A percentile compares a stretch with the other conserved stretches of the same genome.
These are phyloP conservation scores for Herminia tarsipennalis DNA, from an alignment of 2,888 invertebrate species.

Conservation along the genomic window DNA sequence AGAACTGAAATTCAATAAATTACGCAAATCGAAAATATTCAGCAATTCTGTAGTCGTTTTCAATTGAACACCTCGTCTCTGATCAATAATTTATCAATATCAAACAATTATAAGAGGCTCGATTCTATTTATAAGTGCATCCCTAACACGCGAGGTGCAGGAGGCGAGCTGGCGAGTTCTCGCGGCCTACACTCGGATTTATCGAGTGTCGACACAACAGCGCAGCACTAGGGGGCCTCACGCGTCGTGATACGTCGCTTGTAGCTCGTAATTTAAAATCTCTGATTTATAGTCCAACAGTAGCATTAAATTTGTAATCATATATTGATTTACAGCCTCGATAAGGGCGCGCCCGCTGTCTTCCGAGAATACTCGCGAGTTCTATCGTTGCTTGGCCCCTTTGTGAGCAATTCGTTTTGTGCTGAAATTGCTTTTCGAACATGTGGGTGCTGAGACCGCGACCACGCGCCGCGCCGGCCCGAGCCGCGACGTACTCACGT, in stretches of 20 bases:
- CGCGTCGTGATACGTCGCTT: slow-evolving; percentile 78
- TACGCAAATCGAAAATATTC: slow-evolving; percentile 9
- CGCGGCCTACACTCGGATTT: slow-evolving; percentile 54
- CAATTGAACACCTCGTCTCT: slow-evolving; percentile 37
- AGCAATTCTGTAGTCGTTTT: slow-evolving; percentile 38
- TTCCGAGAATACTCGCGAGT: slow-evolving; percentile 69
- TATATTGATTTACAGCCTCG: slow-evolving; percentile 84
- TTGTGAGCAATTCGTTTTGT: slow-evolving; percentile 53
- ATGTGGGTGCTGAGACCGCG: slow-evolving; percentile 45
- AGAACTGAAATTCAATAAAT: slow-evolving; percentile 16
- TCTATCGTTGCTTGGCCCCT: slow-evolving; percentile 58
- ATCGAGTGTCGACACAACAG: slow-evolving; percentile 79
- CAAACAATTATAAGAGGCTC: slow-evolving; percentile 53
- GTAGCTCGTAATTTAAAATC: slow-evolving; percentile 84
- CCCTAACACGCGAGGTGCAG: slow-evolving; percentile 44
- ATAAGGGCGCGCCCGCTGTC: slow-evolving; percentile 78
- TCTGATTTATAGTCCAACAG: slow-evolving; percentile 84
- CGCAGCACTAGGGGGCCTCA: slow-evolving; percentile 84
- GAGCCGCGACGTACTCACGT: too few relatives aligned
- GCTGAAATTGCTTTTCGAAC: slow-evolving; percentile 69
- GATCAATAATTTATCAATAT: slow-evolving; percentile 51
- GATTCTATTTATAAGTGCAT: slow-evolving; percentile 48
- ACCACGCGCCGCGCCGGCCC: neutral
- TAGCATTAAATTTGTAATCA: slow-evolving; percentile 86
- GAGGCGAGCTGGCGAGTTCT: slow-evolving; percentile 1